Conservation (phyloP, 1,140 invertebrate species). For the Mamestra configurata region DNA sequence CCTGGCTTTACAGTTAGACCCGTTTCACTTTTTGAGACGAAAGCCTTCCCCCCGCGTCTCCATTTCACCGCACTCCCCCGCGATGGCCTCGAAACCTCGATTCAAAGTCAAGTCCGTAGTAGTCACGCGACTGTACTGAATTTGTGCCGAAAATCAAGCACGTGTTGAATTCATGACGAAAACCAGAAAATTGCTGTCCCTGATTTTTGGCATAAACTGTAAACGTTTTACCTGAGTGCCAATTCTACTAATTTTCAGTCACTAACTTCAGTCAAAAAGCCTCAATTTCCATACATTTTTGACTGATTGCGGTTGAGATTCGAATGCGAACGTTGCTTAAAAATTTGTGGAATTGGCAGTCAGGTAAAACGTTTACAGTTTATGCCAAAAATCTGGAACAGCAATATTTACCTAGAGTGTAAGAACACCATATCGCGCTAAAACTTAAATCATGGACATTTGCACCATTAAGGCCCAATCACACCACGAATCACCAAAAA, state of each 20-base stretch:
- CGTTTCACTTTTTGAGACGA: slow-evolving; percentile 70
- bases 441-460: too few species aligned
- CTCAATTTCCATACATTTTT: too few species aligned
- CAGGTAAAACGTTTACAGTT: neutral
- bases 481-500: too few species aligned
- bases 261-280: too few species aligned
- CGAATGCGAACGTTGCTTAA: too few species aligned
- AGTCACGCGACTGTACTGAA: slow-evolving; percentile 50
- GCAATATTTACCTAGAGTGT: too few species aligned
- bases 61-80: slow-evolving; percentile 36
- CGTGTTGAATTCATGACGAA: neutral
- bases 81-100: slow-evolving; percentile 77
- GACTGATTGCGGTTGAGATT: too few species aligned
- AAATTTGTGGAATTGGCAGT: too few species aligned
- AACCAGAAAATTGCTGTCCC: neutral
- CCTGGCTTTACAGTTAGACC: slow-evolving; percentile 57
- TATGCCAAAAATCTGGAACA: neutral
- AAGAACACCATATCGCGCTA: too few species aligned
- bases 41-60: slow-evolving; percentile 63
- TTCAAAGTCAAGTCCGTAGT: slow-evolving; percentile 76
- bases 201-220: neutral
- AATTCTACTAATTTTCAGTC: too few species aligned
- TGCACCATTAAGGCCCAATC: too few species aligned
- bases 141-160: slow-evolving; percentile 15
- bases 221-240: neutral